These are phyloP conservation scores for Ennomos quercinarius DNA, from an alignment of 2,888 invertebrate genomes.

Conservation along the genomic window DNA sequence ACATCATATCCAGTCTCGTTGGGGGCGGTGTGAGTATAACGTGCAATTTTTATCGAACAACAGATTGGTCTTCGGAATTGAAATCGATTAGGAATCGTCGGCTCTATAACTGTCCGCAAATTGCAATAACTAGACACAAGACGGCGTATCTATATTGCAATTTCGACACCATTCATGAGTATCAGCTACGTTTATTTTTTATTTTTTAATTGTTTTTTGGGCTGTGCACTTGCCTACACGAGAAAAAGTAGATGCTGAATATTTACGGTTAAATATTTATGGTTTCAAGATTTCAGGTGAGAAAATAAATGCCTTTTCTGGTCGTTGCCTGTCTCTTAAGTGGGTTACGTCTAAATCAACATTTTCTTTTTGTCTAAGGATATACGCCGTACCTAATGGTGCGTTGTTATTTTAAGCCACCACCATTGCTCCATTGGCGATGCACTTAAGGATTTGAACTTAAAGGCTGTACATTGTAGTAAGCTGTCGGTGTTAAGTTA, in stretches of 20 bases:
- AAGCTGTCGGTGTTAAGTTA: slow-evolving; percentile 30
- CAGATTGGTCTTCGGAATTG: slow-evolving; percentile 67
- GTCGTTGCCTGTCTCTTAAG: slow-evolving; percentile 43
- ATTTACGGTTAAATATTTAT: too few species aligned
- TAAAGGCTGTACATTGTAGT: slow-evolving; percentile 8
- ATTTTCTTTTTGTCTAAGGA: slow-evolving; percentile 61
- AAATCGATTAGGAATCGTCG: slow-evolving; percentile 72
- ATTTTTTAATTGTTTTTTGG: neutral
- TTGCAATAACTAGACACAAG: slow-evolving; percentile 65
- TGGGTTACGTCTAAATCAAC: slow-evolving; percentile 64
- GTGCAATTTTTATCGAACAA: slow-evolving; percentile 70
- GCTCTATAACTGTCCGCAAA: slow-evolving; percentile 64
- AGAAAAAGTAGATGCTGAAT: too few species aligned
- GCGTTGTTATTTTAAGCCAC: slow-evolving; percentile 66
- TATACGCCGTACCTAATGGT: slow-evolving; percentile 67
- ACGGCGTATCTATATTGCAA: slow-evolving; percentile 28
- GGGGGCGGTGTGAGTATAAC: slow-evolving; percentile 54
- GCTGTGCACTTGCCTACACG: too few species aligned
- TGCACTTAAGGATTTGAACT: slow-evolving; percentile 17
- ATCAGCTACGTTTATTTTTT: neutral
- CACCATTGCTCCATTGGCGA: slow-evolving; percentile 22
- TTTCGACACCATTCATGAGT: slow-evolving; percentile 20
- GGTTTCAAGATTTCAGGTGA: slow-evolving; percentile 5
- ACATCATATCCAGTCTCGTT: slow-evolving; percentile 66
- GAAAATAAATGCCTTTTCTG: slow-evolving; percentile 18